Conservation (phyloP, 1,140 invertebrate species). For the Colletes latitarsis region DNA sequence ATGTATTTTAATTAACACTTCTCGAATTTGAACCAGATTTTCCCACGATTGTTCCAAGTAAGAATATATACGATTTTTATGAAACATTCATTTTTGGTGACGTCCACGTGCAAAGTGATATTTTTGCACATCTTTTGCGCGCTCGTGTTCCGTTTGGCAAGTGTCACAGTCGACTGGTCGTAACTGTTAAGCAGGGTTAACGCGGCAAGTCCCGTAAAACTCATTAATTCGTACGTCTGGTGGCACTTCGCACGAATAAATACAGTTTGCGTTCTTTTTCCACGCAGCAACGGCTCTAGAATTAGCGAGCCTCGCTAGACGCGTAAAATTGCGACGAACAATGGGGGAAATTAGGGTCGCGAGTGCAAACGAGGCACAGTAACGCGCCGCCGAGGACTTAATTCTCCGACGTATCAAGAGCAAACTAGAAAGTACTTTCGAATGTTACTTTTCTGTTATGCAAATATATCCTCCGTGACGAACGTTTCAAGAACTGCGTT, state of each 20-base stretch:
- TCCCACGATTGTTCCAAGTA: too few species aligned
- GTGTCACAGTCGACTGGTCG: background rate
- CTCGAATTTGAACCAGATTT: too few species aligned
- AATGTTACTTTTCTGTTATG: background rate
- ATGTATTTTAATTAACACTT: too few species aligned
- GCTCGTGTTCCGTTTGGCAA: background rate
- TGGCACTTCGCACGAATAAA: conserved; percentile 14
- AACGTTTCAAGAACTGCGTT: background rate
- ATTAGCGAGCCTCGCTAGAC: conserved; percentile 41
- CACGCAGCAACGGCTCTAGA: conserved; percentile 7
- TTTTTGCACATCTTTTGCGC: too few species aligned
- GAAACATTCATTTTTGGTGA: too few species aligned
- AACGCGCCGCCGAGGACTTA: conserved; percentile 28
- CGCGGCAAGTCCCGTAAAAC: conserved; percentile 22
- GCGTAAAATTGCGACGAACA: conserved; percentile 53
- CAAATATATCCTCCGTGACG: background rate
- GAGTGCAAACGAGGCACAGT: conserved; percentile 54
- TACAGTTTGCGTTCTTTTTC: conserved; percentile 5
- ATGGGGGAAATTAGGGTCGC: conserved; percentile 63
- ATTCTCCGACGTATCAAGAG: conserved; percentile 39
- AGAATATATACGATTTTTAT: too few species aligned
- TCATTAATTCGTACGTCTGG: conserved; percentile 22
- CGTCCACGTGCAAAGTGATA: too few species aligned
- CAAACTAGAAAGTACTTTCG: conserved; percentile 54
- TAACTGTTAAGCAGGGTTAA: conserved; percentile 1